Evolutionary conservation across 2,888 invertebrate genomes (phyloP), one percentile per base, ranked within the genome.

Genomic region (Saturnia japonica): DNA sequence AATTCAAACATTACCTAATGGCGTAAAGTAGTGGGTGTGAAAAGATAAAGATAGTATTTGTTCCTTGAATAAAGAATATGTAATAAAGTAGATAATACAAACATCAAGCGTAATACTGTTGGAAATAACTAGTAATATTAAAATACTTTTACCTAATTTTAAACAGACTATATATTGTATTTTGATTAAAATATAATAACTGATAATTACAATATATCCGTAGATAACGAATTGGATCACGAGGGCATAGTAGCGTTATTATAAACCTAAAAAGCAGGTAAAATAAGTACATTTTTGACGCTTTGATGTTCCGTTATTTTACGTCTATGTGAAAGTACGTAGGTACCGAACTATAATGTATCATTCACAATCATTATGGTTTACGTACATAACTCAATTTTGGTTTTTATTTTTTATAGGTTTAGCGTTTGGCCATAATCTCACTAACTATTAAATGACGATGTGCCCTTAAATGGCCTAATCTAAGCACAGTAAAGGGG

Each of bases 221-320:
- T 77, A 82, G 85, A 85, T 86, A 86, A 83, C 75, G 74, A 84
- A 81, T 80, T 72, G 76, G 78, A 68, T 81, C 76, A 80, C 75
- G 74, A 76, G 77, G 78, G 75, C 74, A 74, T 73, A 77, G 78
- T 77, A 80, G 75, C 14, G 22, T 3, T 54, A 28, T 1, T 28
- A 28, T 60, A 60, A 28, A 60, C 14, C 9, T 25, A 28, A 57
- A 28, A 57, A 22, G 54, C 3, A 57, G 14, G 3, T 25, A 57
- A 12, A 57, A 25, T 57, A 22, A 2, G 11, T 57, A 12, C 47
- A 19, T 51, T 12, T 3, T 12, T 9, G 9, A 57, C 14, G 12
- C 8, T 12, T 25, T 11, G 1, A 9, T 57, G 22, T 25, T 11
- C 57, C 57, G 57, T 57, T 57, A 57, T 2, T 22, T 54, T 11